Evolutionary conservation across 2,113 vertebrate genomes (phyloP).

Genomic region (Oncorhynchus mykiss): DNA sequence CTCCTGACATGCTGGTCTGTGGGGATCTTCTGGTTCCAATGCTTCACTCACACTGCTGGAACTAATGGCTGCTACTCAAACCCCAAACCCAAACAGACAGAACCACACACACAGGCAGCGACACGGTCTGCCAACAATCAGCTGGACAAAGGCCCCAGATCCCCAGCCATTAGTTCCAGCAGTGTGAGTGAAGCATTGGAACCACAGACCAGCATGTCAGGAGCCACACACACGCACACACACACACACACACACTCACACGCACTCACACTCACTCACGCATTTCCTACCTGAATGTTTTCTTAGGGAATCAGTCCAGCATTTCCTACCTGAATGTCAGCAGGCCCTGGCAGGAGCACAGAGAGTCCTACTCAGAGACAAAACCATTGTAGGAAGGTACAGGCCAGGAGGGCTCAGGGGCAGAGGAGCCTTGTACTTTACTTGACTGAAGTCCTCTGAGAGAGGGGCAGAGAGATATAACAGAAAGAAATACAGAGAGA

Average conservation of each 20-base stretch:
- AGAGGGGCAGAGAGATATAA: conserved; percentile 9
- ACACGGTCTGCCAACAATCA: no score
- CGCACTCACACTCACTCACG: no score
- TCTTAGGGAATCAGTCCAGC: no score
- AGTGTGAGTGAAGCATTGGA: conserved; percentile 66
- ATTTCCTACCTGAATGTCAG: conserved; percentile 38
- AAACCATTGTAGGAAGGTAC: conserved; percentile 89
- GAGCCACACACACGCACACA: background rate
- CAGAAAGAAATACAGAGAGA: no score
- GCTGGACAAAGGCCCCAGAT: no score
- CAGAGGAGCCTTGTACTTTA: conserved; percentile 72
- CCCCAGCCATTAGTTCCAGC: conserved; percentile 69
- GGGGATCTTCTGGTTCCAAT: conserved; percentile 74
- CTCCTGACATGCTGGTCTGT: conserved; percentile 44
- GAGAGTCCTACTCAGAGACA: conserved; percentile 92
- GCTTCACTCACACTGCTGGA: conserved; percentile 64
- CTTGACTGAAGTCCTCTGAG: conserved; percentile 82
- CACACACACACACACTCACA: no score
- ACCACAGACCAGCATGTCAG: conserved; percentile 49
- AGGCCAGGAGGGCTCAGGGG: conserved; percentile 64
- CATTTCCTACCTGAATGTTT: no score
- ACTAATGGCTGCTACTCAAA: conserved; percentile 58
- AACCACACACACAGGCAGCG: no score
- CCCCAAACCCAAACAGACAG: no score
- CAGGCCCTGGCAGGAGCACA: conserved; percentile 75